Percentiles rank a stretch among this genome's conserved stretches.
Evolutionary conservation across 35 echinoderm and acorn worm genomes (phyloP).

Genomic region (Ophioderma brevispina): DNA sequence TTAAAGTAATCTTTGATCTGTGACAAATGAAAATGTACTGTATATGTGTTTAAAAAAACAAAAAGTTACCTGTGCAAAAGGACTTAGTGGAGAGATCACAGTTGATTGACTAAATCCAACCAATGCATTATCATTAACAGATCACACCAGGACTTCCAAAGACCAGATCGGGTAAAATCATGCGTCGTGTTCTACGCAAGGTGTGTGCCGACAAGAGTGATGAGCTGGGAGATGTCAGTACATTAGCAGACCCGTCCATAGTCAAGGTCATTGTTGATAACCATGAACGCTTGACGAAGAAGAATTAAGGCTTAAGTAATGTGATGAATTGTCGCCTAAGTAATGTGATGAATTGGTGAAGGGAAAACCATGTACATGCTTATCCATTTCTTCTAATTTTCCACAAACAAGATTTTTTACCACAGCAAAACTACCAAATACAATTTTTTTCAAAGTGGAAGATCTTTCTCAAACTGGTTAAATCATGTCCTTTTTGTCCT

Average conservation of each 20-base stretch:
- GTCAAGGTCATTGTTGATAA: conserved; percentile 85
- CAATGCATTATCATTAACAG: conserved; percentile 29
- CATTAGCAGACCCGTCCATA: conserved; percentile 88
- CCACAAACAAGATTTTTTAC: too few species aligned
- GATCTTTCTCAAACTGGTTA: too few species aligned
- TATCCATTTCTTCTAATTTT: too few species aligned
- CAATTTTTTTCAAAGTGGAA: too few species aligned
- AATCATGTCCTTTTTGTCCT: too few species aligned
- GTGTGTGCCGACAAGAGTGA: conserved; percentile 67
- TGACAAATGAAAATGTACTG: too few species aligned
- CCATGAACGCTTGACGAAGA: conserved; percentile 60
- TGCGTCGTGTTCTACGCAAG: conserved; percentile 88
- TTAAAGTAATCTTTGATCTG: too few species aligned
- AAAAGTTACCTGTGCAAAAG: neutral
- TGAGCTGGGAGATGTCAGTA: conserved; percentile 81
- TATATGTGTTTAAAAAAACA: neutral
- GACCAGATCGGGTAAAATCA: conserved; percentile 97
- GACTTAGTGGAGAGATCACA: neutral
- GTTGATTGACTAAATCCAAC: neutral
- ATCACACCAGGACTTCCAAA: conserved; percentile 91
- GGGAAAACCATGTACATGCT: too few species aligned
- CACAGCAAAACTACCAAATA: too few species aligned
- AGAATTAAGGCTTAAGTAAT: neutral
- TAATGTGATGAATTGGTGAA: too few species aligned
- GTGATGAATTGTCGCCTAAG: too few species aligned